Conservation (phyloP, 1,140 invertebrate species). For the Trichonephila clavipes region DNA sequence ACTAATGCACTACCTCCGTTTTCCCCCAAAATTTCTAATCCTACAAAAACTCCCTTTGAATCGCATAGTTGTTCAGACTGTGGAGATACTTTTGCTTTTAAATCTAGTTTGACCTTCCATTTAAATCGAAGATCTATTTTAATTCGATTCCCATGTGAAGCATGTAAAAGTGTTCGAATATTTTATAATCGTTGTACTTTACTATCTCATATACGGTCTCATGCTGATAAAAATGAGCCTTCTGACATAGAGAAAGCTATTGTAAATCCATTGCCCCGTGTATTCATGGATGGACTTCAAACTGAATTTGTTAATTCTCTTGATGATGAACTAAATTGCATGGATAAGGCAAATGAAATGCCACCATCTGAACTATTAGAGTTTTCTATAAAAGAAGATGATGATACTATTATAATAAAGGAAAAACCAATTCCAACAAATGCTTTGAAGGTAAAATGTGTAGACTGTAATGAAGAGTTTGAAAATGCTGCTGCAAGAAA, state of each 20-base stretch:
- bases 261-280: constrained; percentile 69
- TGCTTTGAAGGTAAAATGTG: constrained; percentile 60
- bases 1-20: constrained; percentile 77
- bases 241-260: constrained; percentile 69
- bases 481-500: constrained; percentile 58
- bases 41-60: constrained; percentile 3
- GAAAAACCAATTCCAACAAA: not conserved
- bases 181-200: constrained; percentile 79
- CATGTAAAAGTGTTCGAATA: constrained; percentile 77
- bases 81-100: constrained; percentile 79
- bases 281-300: constrained; percentile 74
- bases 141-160: constrained; percentile 79
- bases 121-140: constrained; percentile 78
- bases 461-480: constrained; percentile 75
- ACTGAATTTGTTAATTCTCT: not conserved
- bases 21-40: constrained; percentile 25
- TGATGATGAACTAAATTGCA: constrained; percentile 46
- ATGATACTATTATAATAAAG: not conserved
- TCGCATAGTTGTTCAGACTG: constrained; percentile 79
- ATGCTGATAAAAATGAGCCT: constrained; percentile 73
- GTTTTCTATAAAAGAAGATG: constrained; percentile 64
- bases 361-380: constrained; percentile 58
- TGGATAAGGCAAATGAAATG: constrained; percentile 17
- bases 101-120: constrained; percentile 78
- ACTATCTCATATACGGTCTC: constrained; percentile 66